Evolutionary conservation across 2,888 invertebrate genomes (phyloP), one percentile per base, ranked within the genome.

Genomic region (Netelia melanura): DNA sequence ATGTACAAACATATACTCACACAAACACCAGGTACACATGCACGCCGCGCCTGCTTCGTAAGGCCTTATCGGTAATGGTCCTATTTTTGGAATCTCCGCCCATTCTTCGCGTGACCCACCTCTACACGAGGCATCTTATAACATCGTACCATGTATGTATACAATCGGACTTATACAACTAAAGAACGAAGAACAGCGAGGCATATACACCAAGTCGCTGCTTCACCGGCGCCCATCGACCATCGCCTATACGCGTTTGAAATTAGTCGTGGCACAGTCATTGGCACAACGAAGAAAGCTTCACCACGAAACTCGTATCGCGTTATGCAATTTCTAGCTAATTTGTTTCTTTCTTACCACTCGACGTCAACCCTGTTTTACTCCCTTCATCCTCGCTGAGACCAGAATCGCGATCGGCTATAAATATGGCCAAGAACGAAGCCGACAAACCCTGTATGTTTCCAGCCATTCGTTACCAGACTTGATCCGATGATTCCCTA

Each of bases 1-100:
- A 71, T 83, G 85, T 77, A 86, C 86, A 38, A 38, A 38, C 38
- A 38, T 38, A 38, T 1, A 38, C 38, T 8, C 38, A 38, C 38
- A 38, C 38, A 38, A 38, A 38, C 1, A 38, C 5, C 38, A 38
- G 38, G 86, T 87, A 86, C 81, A 81, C 82, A 86, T 85, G 86
- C 86, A 83, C 88, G 87, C 84, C 90, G 90, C 89, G 90, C 91
- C 89, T 88, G 86, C 76, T 72, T 58, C 86, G 87, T 85, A 87
- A 89, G 90, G 90, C 88, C 93, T 93, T 93, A 93, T 93, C 93
- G 91, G 91, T 92, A 93, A 92, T 92, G 91, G 90, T 91, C 91
- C 93, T 93, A 93, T 93, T 93, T 93, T 93, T 92, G 93, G 93
- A 93, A 91, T 93, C 92, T 88, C 92, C 93, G 91, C 93, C 93